Evolutionary conservation across 2,888 invertebrate genomes (phyloP).

Genomic region (Tanytarsus gracilentus): DNA sequence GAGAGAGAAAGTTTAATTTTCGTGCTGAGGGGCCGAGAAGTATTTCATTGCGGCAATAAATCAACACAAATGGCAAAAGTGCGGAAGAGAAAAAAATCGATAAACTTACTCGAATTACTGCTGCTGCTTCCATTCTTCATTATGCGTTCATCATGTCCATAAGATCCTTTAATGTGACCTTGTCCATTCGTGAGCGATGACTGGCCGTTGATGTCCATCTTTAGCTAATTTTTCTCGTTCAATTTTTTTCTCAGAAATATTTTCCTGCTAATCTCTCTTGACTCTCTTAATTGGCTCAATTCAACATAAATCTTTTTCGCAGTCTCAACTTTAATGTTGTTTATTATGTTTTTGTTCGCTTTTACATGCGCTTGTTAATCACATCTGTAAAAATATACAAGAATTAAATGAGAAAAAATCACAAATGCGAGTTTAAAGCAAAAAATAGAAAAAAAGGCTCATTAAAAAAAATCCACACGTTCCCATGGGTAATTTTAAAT

Average conservation of each 20-base stretch:
- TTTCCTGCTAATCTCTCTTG: too few relatives aligned
- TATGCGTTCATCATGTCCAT: conserved; percentile 15
- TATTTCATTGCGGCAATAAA: conserved; percentile 2
- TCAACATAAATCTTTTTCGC: neutral
- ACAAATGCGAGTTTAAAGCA: too few relatives aligned
- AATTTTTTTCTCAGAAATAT: neutral
- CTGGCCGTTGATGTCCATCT: conserved; percentile 22
- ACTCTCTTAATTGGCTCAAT: neutral
- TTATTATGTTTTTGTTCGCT: neutral
- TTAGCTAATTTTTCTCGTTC: neutral
- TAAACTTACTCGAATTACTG: conserved; percentile 25
- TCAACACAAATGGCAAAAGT: neutral
- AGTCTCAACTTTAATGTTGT: neutral
- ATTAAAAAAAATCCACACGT: neutral
- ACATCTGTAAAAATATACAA: conserved; percentile 3
- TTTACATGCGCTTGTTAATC: neutral
- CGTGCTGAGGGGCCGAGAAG: neutral
- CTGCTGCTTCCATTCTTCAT: conserved; percentile 22
- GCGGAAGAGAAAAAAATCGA: neutral
- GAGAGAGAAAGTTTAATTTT: too few relatives aligned
- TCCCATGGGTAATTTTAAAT: too few relatives aligned
- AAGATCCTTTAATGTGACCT: conserved; percentile 11
- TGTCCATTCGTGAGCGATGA: conserved; percentile 17
- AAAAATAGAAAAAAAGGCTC: neutral
- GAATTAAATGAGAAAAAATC: neutral